phyloP scores from a whole-genome alignment of 2,113 vertebrate species.

The Ceyx cyanopectus region DNA sequence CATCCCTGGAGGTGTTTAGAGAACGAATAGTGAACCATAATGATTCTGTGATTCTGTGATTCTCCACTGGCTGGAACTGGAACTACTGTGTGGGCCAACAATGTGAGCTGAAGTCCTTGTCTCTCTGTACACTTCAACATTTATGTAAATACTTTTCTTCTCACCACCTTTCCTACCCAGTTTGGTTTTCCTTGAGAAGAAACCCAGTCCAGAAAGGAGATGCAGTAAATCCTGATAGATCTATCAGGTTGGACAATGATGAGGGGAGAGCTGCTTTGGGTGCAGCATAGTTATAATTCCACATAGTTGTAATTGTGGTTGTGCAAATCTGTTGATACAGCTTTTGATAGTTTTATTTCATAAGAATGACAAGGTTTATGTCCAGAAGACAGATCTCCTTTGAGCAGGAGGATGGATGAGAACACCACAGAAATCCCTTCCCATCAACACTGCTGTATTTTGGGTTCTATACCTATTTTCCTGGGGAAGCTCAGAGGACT shows the following conservation, averaged over 20 bases:
- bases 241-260: background rate
- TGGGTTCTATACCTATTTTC: background rate
- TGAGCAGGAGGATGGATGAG: background rate
- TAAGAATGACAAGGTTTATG: background rate
- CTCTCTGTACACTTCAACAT: fast-evolving
- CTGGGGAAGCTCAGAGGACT: background rate
- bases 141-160: background rate
- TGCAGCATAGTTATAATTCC: no score
- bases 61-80: background rate
- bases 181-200: background rate
- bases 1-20: no score
- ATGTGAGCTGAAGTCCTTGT: background rate
- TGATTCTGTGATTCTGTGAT: no score
- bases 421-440: background rate
- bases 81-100: background rate
- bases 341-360: background rate
- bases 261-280: background rate
- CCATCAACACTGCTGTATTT: background rate
- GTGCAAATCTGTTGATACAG: background rate
- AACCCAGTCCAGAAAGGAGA: background rate
- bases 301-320: fast-evolving
- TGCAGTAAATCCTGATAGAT: background rate
- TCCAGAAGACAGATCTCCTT: background rate
- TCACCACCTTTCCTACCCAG: background rate
- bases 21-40: no score